Evolutionary conservation across 2,888 invertebrate genomes (phyloP), one percentile per base, ranked within the genome.

Genomic region (Salpingus planirostris): DNA sequence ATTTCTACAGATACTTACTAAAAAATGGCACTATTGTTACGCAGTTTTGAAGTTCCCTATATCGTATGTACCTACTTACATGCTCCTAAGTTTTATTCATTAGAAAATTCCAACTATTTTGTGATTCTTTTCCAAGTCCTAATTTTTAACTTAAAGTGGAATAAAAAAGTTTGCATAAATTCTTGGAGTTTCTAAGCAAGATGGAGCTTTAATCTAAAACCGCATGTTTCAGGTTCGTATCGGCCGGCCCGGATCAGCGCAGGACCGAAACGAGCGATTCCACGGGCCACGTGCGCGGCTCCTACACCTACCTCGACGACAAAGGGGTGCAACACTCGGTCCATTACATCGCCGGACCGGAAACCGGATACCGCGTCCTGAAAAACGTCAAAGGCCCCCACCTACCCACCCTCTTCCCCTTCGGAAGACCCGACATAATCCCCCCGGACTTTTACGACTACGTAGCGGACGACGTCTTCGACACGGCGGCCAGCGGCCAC

Each of bases 261-360:
- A 66, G 84, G 36, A 77, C 81, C 0, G 84, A 85, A 60, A 75
- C 76, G 43, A 80, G 80, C 40, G 82, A 80, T 42, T 68, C 80
- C 0, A 73, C 73, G 32, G 82, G 82, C 10, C 73, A 83, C 43
- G 81, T 83, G 2, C 66, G 80, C 43, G 85, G 84, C 15, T 80
- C 82, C 0, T 84, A 83, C 65, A 81, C 83, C 1, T 85, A 81
- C 55, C 61, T 84, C 11, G 84, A 84, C 46, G 83, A 84, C 50
- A 82, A 83, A 64, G 83, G 83, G 1, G 75, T 80, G 13, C 82
- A 83, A 57, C 75, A 69, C 34, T 80, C 83, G 0, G 83, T 84
- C 1, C 78, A 84, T 59, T 85, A 85, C 57, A 82, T 80, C 44
- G 84, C 84, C 0, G 84, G 85, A 0, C 82, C 85, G 0, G 80